Evolutionary conservation across 1,140 invertebrate genomes (phyloP).

Genomic region (Macrotrachela quadricornifera): DNA sequence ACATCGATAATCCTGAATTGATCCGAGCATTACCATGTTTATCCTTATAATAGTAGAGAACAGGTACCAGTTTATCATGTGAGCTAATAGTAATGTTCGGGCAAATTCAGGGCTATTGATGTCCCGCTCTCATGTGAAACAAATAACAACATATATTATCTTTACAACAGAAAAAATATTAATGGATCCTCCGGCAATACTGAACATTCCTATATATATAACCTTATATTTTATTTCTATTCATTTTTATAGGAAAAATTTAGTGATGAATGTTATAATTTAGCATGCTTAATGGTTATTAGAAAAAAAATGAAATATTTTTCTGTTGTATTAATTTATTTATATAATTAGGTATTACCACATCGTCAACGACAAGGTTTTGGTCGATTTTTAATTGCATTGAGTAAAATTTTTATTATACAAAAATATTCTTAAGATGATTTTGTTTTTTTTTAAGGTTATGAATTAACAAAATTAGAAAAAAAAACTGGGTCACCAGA

Average conservation of each 20-base stretch:
- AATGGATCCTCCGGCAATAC: too few relatives aligned
- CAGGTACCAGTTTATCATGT: too few relatives aligned
- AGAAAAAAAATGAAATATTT: constrained; percentile 35
- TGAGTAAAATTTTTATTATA: constrained; percentile 17
- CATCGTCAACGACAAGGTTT: constrained; percentile 94
- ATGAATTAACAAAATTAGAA: constrained; percentile 59
- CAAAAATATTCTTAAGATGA: not conserved
- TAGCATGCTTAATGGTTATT: constrained; percentile 77
- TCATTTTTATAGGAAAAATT: constrained; percentile 49
- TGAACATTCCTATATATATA: too few relatives aligned
- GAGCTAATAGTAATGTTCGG: too few relatives aligned
- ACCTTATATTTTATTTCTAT: too few relatives aligned
- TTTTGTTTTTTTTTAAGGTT: constrained; percentile 20
- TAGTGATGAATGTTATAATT: constrained; percentile 91
- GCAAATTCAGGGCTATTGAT: too few relatives aligned
- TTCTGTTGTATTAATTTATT: constrained; percentile 91
- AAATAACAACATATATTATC: too few relatives aligned
- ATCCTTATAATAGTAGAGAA: too few relatives aligned
- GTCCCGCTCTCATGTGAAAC: too few relatives aligned
- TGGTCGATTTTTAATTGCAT: constrained; percentile 77
- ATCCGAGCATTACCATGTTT: too few relatives aligned
- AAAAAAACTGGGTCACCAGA: constrained; percentile 81
- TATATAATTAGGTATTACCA: constrained; percentile 83
- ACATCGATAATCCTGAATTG: too few relatives aligned
- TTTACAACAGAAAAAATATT: too few relatives aligned